A percentile compares a stretch with the other conserved stretches of the same genome.
Evolutionary conservation across 2,797 vertebrate species (phyloP).

Genomic region (Ambastaia sidthimunki): DNA sequence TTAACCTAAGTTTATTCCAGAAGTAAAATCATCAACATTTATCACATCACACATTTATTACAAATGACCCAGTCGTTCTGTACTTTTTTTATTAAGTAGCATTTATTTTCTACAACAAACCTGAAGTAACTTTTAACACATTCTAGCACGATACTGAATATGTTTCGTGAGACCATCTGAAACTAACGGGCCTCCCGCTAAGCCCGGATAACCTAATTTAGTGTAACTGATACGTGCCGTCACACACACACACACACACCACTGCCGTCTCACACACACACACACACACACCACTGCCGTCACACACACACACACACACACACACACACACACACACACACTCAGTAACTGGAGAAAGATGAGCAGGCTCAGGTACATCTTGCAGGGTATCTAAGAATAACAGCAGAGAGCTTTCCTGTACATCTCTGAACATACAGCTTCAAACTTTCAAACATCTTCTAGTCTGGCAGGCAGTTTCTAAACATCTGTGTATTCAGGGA

Average conservation of each 20-base stretch:
- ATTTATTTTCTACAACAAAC: not conserved
- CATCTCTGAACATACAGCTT: not conserved
- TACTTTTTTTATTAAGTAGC: too few species aligned
- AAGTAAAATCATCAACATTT: not conserved
- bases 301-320: not conserved
- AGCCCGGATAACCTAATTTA: constrained; percentile 34
- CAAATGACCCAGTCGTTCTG: not conserved
- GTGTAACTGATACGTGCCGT: constrained; percentile 6
- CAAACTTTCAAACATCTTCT: not conserved
- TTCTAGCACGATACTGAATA: constrained; percentile 1
- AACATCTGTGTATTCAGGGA: not conserved
- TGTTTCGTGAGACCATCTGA: constrained; percentile 11
- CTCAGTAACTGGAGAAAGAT: constrained; percentile 41
- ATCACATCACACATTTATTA: not conserved
- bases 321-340: not conserved
- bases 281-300: too few species aligned
- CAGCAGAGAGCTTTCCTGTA: constrained; percentile 21
- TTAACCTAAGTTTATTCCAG: not conserved
- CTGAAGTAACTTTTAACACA: not conserved
- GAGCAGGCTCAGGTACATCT: constrained; percentile 15
- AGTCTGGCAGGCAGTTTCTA: not conserved
- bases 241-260: too few species aligned
- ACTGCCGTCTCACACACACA: too few species aligned
- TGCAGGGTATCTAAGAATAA: constrained; percentile 10
- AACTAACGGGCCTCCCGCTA: constrained; percentile 3